phyloP scores from a whole-genome alignment of 2,113 vertebrate genomes.

The Corythoichthys intestinalis region DNA sequence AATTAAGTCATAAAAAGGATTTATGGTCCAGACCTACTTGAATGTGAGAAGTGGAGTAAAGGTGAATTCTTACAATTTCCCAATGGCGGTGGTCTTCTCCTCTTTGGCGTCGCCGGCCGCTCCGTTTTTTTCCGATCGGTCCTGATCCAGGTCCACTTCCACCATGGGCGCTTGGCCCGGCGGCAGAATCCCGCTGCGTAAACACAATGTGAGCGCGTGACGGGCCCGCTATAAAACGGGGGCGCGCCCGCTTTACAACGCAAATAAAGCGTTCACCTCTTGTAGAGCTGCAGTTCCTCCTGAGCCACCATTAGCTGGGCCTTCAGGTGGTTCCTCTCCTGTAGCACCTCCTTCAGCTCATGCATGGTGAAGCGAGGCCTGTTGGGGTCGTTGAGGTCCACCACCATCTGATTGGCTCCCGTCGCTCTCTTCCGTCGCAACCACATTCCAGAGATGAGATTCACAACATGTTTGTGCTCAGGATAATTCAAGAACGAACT shows the following conservation, averaged over 20 bases:
- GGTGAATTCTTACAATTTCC: constrained; percentile 78
- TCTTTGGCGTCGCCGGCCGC: constrained; percentile 49
- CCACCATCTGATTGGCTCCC: constrained; percentile 83
- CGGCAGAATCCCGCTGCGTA: constrained; percentile 78
- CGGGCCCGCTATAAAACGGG: neutral
- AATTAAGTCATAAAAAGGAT: too few relatives aligned
- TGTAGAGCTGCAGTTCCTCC: constrained; percentile 89
- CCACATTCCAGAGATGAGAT: neutral
- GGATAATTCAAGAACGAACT: too few relatives aligned
- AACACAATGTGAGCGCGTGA: neutral
- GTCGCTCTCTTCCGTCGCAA: constrained; percentile 65
- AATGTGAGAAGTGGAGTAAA: too few relatives aligned
- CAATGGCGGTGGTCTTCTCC: constrained; percentile 78
- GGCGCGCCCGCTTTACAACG: neutral
- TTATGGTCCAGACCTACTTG: too few relatives aligned
- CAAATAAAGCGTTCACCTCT: constrained; percentile 70
- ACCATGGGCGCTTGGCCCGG: constrained; percentile 67
- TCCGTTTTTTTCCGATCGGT: constrained; percentile 20
- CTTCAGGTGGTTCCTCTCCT: constrained; percentile 93
- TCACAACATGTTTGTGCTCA: too few relatives aligned
- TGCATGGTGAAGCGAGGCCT: constrained; percentile 92
- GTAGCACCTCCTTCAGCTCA: constrained; percentile 90
- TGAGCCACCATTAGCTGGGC: constrained; percentile 86
- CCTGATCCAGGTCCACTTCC: constrained; percentile 51
- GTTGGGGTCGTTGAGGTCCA: constrained; percentile 88